Evolutionary conservation across 2,888 invertebrate genomes (phyloP), one percentile per base, ranked within the genome.

Genomic region (Rhopalosiphum nymphaeae): DNA sequence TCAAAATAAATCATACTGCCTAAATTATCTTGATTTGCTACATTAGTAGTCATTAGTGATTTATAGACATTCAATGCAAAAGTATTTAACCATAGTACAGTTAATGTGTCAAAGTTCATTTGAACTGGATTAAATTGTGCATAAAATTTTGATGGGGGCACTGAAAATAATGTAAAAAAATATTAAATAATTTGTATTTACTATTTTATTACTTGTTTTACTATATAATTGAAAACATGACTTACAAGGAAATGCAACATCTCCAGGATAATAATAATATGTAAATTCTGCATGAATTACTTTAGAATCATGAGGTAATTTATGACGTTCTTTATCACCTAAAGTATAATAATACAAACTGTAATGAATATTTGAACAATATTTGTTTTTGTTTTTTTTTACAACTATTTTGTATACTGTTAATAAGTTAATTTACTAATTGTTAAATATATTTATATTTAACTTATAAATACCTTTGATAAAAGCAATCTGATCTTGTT

Each of bases 231-330:
- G 16, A 84, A 94, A 94, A 91, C 56, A 88, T 29, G 95, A 96
- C 97, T 97, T 96, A 98, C 98, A 96, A 95, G 98, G 98, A 96
- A 98, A 98, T 95, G 97, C 97, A 94, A 97, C 97, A 95, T 98
- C 98, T 88, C 98, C 98, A 0, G 99, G 99, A 96, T 99, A 99
- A 96, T 99, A 99, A 96, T 98, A 99, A 96, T 98, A 98, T 0
- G 99, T 99, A 95, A 99, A 98, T 96, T 99, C 99, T 0, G 99
- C 98, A 96, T 99, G 99, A n/a, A 99, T 96, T 56, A 99, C 97
- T 42, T 98, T 98, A 95, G 98, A 98, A 95, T 99, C 99, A 25
- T 98, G 97, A 1, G 99, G 99, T 95, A 99, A 96, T 56, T 97
- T 97, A 95, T 98, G 98, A 95, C 97, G 97, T 95, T 98, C 97